A percentile compares a stretch with the other conserved stretches of the same genome.
Conservation (phyloP, 2,797 vertebrate species). For the Glossophaga mutica region DNA sequence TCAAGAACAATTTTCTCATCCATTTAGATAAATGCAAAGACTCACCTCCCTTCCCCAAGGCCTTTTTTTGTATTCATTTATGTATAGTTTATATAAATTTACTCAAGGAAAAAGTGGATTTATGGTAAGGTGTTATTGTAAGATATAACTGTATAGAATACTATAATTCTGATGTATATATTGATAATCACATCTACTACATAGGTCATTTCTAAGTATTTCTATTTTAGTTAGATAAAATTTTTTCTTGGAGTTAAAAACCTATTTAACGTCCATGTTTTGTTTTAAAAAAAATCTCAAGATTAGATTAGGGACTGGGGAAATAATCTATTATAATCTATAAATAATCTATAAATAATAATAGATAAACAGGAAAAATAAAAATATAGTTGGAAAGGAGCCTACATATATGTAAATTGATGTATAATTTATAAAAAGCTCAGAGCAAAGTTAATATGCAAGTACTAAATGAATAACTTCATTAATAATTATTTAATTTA, state of each 20-base stretch:
- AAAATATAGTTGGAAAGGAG: background rate
- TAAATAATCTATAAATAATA: background rate
- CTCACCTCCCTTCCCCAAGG: background rate
- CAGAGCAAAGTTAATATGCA: background rate
- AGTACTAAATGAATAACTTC: background rate
- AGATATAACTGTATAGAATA: background rate
- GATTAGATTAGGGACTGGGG: background rate
- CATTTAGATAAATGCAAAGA: background rate
- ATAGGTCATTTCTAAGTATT: conserved; percentile 33
- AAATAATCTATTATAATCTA: background rate
- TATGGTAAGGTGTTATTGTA: background rate
- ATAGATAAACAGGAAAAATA: background rate
- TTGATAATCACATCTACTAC: background rate
- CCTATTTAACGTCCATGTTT: background rate
- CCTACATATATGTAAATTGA: background rate
- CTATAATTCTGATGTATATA: background rate
- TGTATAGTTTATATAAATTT: background rate
- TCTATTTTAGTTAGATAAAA: background rate
- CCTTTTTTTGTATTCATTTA: background rate
- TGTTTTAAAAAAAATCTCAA: background rate
- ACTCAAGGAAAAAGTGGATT: background rate
- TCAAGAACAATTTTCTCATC: conserved; percentile 8
- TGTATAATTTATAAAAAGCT: background rate
- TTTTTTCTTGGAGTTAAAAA: conserved; percentile 34
- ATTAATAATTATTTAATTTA: background rate